Base-by-base conservation (phyloP, 2,797 vertebrate genomes). In the Naso thynnoides region DNA sequence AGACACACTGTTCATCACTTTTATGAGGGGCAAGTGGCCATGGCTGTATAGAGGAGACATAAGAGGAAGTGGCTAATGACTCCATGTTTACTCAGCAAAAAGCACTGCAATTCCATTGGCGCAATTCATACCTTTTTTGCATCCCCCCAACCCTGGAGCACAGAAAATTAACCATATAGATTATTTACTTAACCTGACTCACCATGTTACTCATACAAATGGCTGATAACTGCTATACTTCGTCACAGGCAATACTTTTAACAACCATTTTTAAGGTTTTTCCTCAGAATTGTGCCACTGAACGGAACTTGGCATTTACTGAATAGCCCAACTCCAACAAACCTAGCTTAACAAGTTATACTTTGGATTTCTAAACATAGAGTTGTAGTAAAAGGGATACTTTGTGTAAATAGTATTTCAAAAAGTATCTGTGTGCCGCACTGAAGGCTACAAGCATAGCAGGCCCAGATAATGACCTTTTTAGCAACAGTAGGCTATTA, bases 21-120 rank as follows among this genome's bases (percentile, higher is more conserved):
- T 93, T 90, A 91, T 85, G 79, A 82, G 89, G 88, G 86, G 90
- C 87, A 88, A 85, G 87, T 88, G 78, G 79, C 63, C 74, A 61
- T 58, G 74, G 65, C 44, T 49, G 49, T 72, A 74, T 65, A 54
- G 56, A 80, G 61, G 81, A 76, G 76, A 72, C 63, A 61, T 7
- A 56, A 50, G 33, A 83, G 88, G 86, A 89, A 86, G 73, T 86
- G 48, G 75, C 76, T 90, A 85, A 91, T 88, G 88, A 88, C 67
- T 82, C 29, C n/a, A 39, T 82, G 85, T 93, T 93, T 88, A 87
- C 81, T 78, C 79, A 54, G 73, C 50, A 52, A 73, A 49, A 62
- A 69, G 70, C 23, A 50, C 26, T 61, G 80, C 53, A 78, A 62
- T 62, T 67, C 45, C 48, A 83, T 57, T 78, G 66, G 57, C 42